Percentiles rank a stretch among this genome's conserved stretches.
phyloP scores from a whole-genome alignment of 2,113 vertebrate genomes.

The Pseudopipra pipra region DNA sequence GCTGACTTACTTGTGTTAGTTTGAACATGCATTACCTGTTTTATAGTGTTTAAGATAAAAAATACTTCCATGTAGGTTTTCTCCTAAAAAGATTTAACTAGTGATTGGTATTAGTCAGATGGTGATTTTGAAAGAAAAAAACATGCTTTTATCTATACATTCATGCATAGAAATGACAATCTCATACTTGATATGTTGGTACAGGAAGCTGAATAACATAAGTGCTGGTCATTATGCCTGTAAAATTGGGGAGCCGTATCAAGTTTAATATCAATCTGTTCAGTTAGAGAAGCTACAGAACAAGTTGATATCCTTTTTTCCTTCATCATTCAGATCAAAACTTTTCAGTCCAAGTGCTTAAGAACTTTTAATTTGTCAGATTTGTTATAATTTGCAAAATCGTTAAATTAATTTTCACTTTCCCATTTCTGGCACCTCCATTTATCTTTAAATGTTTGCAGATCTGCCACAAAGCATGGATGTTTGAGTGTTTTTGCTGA shows the following conservation, averaged over 20 bases:
- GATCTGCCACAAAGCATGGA: not conserved
- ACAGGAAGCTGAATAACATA: not conserved
- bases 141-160: not conserved
- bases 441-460: not conserved
- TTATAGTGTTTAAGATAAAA: not conserved
- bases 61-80: not conserved
- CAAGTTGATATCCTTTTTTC: not conserved
- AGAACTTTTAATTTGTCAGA: not conserved
- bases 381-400: not conserved
- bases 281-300: not conserved
- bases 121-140: not conserved
- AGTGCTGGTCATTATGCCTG: not conserved
- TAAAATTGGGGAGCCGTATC: not conserved
- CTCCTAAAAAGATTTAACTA: not conserved
- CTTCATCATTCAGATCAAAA: not conserved
- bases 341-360: not conserved
- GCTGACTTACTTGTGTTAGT: not conserved
- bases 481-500: not conserved
- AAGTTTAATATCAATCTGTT: not conserved
- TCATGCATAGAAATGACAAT: not conserved
- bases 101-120: not conserved
- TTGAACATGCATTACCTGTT: not conserved
- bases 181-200: not conserved
- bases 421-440: not conserved
- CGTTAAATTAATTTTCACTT: accelerated